Percentiles rank a stretch among this genome's conserved stretches.
Evolutionary conservation across 2,888 invertebrate genomes (phyloP).

Genomic region (Ophion obscuratus): DNA sequence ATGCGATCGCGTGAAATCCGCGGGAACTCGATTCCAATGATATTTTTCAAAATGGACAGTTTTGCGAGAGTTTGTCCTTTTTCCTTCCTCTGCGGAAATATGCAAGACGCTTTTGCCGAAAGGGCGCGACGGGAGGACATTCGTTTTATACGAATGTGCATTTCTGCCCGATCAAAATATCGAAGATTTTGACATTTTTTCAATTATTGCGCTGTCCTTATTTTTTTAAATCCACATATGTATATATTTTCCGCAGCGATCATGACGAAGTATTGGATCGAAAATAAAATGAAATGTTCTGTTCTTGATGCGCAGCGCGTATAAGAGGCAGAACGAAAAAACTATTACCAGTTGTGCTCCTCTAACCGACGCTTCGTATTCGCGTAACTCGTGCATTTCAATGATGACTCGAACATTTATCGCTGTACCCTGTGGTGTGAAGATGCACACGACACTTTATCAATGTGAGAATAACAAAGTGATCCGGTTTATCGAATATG

Average conservation of each 20-base stretch:
- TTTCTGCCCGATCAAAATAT: too few species aligned
- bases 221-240: too few species aligned
- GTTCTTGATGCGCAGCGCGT: not conserved
- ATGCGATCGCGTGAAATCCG: constrained; percentile 18
- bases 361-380: constrained; percentile 23
- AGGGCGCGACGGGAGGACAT: too few species aligned
- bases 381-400: constrained; percentile 55
- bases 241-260: too few species aligned
- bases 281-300: too few species aligned
- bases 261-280: too few species aligned
- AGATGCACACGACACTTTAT: constrained; percentile 39
- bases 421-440: not conserved
- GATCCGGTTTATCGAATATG: constrained; percentile 43
- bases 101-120: too few species aligned
- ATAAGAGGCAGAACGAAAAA: not conserved
- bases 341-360: constrained; percentile 14
- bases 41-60: not conserved
- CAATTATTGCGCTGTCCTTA: too few species aligned
- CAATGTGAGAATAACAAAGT: constrained; percentile 49
- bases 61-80: not conserved
- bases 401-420: constrained; percentile 52
- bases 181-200: too few species aligned
- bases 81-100: too few species aligned
- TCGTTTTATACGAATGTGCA: too few species aligned
- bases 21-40: constrained; percentile 10